Conservation (phyloP, 2,797 vertebrate species). For the Cetoscarus ocellatus region DNA sequence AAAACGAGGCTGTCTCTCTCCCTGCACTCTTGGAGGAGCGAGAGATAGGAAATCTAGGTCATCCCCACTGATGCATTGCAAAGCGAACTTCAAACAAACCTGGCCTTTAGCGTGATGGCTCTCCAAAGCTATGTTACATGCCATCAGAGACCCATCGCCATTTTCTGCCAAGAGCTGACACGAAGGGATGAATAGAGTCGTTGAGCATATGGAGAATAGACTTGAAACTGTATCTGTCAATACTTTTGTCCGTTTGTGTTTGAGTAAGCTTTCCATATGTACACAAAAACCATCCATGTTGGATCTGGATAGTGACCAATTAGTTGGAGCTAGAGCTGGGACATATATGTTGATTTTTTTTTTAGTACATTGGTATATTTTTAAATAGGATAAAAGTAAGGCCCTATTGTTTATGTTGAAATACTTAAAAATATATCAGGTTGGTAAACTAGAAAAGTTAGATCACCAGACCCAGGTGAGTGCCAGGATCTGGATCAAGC, state of each 20-base stretch:
- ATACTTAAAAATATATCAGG: no score
- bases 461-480: no score
- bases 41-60: slow-evolving; percentile 82
- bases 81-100: slow-evolving; percentile 84
- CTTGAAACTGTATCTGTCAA: slow-evolving; percentile 12
- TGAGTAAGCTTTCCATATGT: slow-evolving; percentile 21
- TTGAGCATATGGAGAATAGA: slow-evolving; percentile 25
- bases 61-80: slow-evolving; percentile 80
- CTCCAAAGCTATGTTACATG: slow-evolving; percentile 73
- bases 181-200: slow-evolving; percentile 45
- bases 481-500: no score
- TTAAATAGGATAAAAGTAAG: no score
- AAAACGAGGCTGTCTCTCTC: slow-evolving; percentile 74
- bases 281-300: slow-evolving; percentile 22
- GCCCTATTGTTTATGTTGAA: no score
- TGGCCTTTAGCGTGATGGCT: slow-evolving; percentile 75
- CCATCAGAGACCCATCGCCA: slow-evolving; percentile 72
- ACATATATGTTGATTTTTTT: no score
- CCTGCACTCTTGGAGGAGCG: slow-evolving; percentile 67
- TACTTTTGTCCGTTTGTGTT: slow-evolving; percentile 9
- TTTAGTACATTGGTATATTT: no score
- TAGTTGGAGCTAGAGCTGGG: slow-evolving; percentile 28
- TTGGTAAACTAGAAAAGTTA: no score
- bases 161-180: slow-evolving; percentile 66
- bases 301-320: slow-evolving; percentile 33